Evolutionary conservation across 1,140 invertebrate species (phyloP).

Genomic region (Panagrolaimus sp.): DNA sequence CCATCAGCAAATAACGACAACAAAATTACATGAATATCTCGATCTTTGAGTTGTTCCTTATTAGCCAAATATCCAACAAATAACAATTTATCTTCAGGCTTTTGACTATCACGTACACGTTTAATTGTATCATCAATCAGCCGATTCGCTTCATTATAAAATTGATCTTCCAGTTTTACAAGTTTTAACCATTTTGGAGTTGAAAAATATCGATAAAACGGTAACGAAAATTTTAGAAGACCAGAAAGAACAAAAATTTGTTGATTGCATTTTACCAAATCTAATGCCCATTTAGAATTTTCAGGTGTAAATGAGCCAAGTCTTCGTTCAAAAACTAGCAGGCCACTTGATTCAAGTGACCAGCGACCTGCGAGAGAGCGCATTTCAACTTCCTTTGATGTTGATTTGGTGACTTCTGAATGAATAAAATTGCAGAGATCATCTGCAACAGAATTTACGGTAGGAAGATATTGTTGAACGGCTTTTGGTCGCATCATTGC

Average conservation of each 20-base stretch:
- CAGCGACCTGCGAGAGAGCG: slow-evolving; percentile 51
- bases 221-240: slow-evolving; percentile 57
- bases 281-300: slow-evolving; percentile 44
- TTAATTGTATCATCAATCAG: slow-evolving; percentile 51
- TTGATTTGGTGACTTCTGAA: slow-evolving; percentile 30
- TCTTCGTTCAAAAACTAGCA: slow-evolving; percentile 59
- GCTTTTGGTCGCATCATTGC: slow-evolving; percentile 72
- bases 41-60: slow-evolving; percentile 61
- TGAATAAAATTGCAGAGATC: slow-evolving; percentile 67
- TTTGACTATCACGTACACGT: slow-evolving; percentile 42
- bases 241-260: slow-evolving; percentile 58
- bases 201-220: slow-evolving; percentile 51
- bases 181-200: slow-evolving; percentile 58
- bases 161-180: slow-evolving; percentile 55
- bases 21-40: slow-evolving; percentile 70
- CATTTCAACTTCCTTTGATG: slow-evolving; percentile 56
- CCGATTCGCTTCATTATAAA: slow-evolving; percentile 51
- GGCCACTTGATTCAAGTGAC: slow-evolving; percentile 59
- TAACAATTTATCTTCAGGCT: slow-evolving; percentile 59
- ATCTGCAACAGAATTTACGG: slow-evolving; percentile 71
- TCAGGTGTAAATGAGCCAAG: slow-evolving; percentile 46
- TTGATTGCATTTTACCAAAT: slow-evolving; percentile 55
- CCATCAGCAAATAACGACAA: slow-evolving; percentile 78
- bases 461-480: slow-evolving; percentile 69
- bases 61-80: slow-evolving; percentile 62